Conservation (phyloP, 2,113 vertebrate species). For the Hystrix brachyura region DNA sequence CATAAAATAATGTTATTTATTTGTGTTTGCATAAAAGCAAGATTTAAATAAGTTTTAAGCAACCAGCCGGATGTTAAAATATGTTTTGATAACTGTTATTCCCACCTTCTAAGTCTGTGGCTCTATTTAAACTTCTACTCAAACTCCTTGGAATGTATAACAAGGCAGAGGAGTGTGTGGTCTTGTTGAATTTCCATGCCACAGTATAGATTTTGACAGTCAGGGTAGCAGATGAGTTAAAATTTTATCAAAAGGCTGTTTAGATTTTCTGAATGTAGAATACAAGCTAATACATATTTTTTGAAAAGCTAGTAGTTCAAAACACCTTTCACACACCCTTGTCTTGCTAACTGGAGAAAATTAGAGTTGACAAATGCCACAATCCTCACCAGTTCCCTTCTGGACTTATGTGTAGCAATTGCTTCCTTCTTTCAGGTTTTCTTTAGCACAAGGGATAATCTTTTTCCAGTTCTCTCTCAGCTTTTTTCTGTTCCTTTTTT, state of each 20-base stretch:
- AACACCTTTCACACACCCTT: background rate
- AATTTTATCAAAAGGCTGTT: background rate
- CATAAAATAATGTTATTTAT: constrained; percentile 29
- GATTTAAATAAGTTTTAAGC: background rate
- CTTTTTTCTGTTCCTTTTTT: constrained; percentile 22
- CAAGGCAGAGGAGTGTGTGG: background rate
- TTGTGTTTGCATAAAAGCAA: constrained; percentile 43
- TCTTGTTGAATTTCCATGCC: background rate
- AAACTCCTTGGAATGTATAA: background rate
- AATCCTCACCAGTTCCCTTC: background rate
- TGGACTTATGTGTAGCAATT: background rate
- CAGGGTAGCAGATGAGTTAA: background rate
- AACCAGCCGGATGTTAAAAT: background rate
- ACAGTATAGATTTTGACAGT: background rate
- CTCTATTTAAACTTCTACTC: background rate
- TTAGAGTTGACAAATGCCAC: background rate
- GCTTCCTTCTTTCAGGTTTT: background rate
- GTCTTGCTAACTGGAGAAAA: background rate
- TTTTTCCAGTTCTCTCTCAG: background rate
- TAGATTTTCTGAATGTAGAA: background rate
- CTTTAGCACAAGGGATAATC: background rate
- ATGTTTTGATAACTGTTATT: background rate
- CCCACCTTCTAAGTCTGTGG: background rate
- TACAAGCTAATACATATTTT: background rate
- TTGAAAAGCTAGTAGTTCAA: background rate